A percentile compares a stretch with the other conserved stretches of the same genome.
Conservation (phyloP, 2,797 vertebrate species). For the Capromys pilorides region DNA sequence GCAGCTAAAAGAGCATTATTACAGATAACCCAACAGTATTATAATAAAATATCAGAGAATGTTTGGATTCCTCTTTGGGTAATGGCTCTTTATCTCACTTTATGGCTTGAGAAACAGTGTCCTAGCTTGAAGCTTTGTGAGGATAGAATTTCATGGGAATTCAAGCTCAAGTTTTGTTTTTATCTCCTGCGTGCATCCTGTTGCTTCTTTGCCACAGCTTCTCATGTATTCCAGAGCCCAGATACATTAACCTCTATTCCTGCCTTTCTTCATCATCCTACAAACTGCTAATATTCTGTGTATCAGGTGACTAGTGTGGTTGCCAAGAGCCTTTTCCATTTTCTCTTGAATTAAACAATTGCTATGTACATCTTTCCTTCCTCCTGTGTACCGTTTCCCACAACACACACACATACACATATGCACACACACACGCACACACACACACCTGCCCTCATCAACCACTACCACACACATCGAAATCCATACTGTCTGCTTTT, state of each 20-base stretch:
- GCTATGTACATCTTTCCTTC: background rate
- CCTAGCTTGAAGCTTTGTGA: constrained; percentile 32
- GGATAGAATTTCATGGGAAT: constrained; percentile 40
- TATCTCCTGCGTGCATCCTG: constrained; percentile 7
- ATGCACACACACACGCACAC: background rate
- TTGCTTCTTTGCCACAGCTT: constrained; percentile 44
- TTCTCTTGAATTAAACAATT: constrained; percentile 36
- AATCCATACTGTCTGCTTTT: background rate
- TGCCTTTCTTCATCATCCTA: constrained; percentile 45
- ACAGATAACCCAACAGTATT: background rate
- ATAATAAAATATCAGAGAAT: background rate
- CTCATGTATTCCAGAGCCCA: constrained; percentile 38
- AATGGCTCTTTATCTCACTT: constrained; percentile 13
- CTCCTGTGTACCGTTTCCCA: background rate
- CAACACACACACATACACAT: background rate
- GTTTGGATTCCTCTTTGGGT: background rate
- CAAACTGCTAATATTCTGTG: constrained; percentile 9
- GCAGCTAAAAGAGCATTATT: constrained; percentile 37
- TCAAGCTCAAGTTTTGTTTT: background rate
- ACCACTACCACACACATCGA: background rate
- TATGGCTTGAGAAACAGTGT: background rate
- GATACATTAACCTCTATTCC: constrained; percentile 29
- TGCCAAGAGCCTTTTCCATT: constrained; percentile 11
- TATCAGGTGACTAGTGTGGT: background rate
- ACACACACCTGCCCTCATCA: background rate